Conservation (phyloP, 2,888 invertebrate genomes). For the Phragmatobia fuliginosa region DNA sequence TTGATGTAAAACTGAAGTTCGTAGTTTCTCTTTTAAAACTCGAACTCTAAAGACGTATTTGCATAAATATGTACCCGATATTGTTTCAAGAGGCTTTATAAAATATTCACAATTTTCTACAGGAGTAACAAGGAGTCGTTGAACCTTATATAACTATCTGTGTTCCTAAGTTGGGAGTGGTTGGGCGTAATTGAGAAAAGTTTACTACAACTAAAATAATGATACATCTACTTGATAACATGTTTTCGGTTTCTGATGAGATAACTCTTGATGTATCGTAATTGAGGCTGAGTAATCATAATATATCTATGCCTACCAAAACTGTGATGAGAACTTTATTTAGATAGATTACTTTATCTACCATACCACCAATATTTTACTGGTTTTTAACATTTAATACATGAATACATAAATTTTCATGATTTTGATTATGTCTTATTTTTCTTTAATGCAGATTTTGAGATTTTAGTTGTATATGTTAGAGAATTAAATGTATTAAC, state of each 20-base stretch:
- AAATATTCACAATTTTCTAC: neutral
- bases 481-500: neutral
- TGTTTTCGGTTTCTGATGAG: neutral
- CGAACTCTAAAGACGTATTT: neutral
- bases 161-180: neutral
- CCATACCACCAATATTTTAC: neutral
- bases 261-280: neutral
- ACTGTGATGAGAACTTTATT: neutral
- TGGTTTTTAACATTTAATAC: neutral
- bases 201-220: neutral
- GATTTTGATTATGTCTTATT: neutral
- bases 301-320: neutral
- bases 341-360: neutral
- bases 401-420: neutral
- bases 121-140: neutral
- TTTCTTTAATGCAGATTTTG: neutral
- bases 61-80: neutral
- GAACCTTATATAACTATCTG: neutral
- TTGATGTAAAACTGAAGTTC: neutral
- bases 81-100: neutral
- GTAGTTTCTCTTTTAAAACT: neutral
- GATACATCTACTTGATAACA: neutral
- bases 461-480: neutral
- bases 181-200: neutral
- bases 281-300: neutral